phyloP scores from a whole-genome alignment of 2,888 invertebrate genomes.

The Drosophila emarginata region DNA sequence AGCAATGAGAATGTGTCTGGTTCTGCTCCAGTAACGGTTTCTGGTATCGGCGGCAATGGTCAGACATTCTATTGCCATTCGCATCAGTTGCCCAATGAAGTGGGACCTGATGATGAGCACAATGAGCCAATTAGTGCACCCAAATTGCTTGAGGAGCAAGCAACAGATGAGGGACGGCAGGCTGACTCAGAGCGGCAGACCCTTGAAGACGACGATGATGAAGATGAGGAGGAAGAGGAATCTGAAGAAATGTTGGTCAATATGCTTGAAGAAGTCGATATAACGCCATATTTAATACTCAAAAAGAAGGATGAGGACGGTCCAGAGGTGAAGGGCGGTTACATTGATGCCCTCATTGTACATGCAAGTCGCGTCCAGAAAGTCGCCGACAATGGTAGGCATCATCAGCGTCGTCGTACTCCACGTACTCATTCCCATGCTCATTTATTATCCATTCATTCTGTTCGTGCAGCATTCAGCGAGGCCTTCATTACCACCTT shows the following conservation, averaged over 20 bases:
- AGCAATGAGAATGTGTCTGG: constrained; percentile 47
- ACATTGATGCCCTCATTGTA: constrained; percentile 96
- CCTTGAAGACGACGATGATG: constrained; percentile 20
- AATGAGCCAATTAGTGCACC: constrained; percentile 49
- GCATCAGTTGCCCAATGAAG: constrained; percentile 69
- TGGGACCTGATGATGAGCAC: constrained; percentile 17
- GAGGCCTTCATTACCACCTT: constrained; percentile 99
- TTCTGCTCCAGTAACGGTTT: not conserved
- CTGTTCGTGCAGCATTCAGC: constrained; percentile 80
- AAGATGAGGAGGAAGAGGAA: constrained; percentile 38
- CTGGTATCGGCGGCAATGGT: constrained; percentile 11
- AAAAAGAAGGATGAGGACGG: constrained; percentile 93
- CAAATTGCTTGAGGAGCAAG: constrained; percentile 35
- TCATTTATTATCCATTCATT: constrained; percentile 47
- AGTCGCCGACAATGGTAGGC: constrained; percentile 82
- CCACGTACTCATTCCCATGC: constrained; percentile 18
- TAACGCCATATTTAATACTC: constrained; percentile 89
- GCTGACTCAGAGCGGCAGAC: not conserved
- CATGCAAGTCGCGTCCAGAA: constrained; percentile 97
- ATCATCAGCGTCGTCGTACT: constrained; percentile 19
- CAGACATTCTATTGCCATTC: constrained; percentile 64
- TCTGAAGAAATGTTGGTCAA: constrained; percentile 79
- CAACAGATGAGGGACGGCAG: not conserved
- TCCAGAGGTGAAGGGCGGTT: constrained; percentile 95
- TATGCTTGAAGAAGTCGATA: constrained; percentile 91